phyloP scores from a whole-genome alignment of 23 tunicate species.

The Diplosoma virens region DNA sequence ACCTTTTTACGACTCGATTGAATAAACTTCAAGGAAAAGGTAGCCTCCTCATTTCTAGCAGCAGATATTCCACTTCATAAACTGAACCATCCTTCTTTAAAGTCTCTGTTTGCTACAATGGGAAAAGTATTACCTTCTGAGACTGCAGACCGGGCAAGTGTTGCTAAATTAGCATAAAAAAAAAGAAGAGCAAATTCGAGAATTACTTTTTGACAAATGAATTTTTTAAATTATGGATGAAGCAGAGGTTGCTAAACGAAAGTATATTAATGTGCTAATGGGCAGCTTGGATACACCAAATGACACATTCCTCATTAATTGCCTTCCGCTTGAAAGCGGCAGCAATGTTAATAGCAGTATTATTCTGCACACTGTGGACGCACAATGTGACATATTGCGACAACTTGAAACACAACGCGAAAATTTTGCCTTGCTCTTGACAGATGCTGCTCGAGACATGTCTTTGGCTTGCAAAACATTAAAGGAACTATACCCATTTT shows the following conservation, averaged over 20 bases:
- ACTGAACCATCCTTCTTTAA: too few relatives aligned
- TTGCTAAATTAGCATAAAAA: too few relatives aligned
- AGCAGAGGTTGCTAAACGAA: neutral
- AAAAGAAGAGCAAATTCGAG: too few relatives aligned
- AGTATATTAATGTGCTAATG: slow-evolving; percentile 21
- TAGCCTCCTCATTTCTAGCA: too few relatives aligned
- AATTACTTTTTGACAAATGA: too few relatives aligned
- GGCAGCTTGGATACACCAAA: slow-evolving; percentile 24
- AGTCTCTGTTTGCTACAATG: too few relatives aligned
- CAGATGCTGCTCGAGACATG: slow-evolving; percentile 38
- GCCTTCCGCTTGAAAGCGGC: slow-evolving; percentile 22
- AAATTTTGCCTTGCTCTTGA: slow-evolving; percentile 24
- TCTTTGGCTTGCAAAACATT: slow-evolving; percentile 19
- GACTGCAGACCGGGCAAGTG: too few relatives aligned
- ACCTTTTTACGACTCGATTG: too few relatives aligned
- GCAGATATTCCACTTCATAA: too few relatives aligned
- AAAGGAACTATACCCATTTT: neutral
- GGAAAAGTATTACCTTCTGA: too few relatives aligned
- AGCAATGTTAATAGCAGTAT: slow-evolving; percentile 13
- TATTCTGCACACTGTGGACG: slow-evolving; percentile 37
- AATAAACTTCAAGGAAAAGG: too few relatives aligned
- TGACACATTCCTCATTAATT: slow-evolving; percentile 17
- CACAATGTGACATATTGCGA: slow-evolving; percentile 35
- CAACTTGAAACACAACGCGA: slow-evolving; percentile 38
- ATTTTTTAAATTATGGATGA: too few relatives aligned